Evolutionary conservation across 2,797 vertebrate species (phyloP).

Genomic region (Oreochromis mossambicus): DNA sequence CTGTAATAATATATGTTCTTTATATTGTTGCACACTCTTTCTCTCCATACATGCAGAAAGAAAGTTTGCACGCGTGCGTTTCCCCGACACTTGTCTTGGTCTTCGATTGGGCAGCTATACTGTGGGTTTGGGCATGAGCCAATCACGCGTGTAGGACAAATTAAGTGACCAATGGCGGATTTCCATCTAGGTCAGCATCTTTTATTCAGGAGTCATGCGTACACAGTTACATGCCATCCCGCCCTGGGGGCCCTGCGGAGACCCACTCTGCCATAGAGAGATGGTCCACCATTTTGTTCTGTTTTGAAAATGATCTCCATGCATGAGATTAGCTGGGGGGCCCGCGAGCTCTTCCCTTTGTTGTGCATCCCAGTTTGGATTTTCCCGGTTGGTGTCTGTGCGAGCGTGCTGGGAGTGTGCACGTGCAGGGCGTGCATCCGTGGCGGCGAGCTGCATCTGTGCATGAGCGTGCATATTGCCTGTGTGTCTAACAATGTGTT

Average conservation of each 20-base stretch:
- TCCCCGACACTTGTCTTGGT: background rate
- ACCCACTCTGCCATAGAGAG: constrained; percentile 63
- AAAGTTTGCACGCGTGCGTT: background rate
- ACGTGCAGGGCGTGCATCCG: background rate
- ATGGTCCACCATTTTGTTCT: constrained; percentile 70
- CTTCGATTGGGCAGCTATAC: background rate
- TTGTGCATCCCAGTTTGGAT: constrained; percentile 55
- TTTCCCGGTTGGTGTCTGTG: constrained; percentile 28
- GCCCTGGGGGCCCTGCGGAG: constrained; percentile 61
- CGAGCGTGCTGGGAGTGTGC: background rate
- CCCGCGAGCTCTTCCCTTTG: constrained; percentile 49
- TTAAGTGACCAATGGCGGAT: constrained; percentile 74
- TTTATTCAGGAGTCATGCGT: constrained; percentile 78
- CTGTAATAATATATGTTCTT: background rate
- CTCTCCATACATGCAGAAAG: background rate
- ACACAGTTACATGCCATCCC: constrained; percentile 76
- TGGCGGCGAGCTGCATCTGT: constrained; percentile 7
- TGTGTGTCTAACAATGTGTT: background rate
- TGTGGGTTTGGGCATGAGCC: constrained; percentile 44
- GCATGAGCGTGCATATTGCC: background rate
- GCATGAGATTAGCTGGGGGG: constrained; percentile 67
- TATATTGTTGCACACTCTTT: background rate
- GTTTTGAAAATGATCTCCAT: constrained; percentile 72
- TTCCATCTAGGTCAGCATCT: constrained; percentile 79
- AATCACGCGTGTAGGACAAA: constrained; percentile 73